Conservation (phyloP, 2,888 invertebrate species). For the Glaucopsyche alexis region DNA sequence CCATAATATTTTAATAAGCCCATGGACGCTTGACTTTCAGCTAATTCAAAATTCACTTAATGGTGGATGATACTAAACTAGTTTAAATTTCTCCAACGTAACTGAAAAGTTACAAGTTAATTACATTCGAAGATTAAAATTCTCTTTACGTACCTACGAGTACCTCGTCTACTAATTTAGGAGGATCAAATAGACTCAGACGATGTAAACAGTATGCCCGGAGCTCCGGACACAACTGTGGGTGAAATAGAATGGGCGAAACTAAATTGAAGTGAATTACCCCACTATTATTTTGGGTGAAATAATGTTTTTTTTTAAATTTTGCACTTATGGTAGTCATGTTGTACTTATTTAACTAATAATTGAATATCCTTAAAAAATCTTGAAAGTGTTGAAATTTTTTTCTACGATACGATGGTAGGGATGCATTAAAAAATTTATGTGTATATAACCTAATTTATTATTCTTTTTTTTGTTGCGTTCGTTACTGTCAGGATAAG, state of each 20-base stretch:
- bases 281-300: too few species aligned
- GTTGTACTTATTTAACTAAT: too few species aligned
- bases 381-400: too few species aligned
- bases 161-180: background rate
- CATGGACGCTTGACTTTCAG: too few species aligned
- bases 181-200: background rate
- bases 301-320: too few species aligned
- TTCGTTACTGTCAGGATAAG: slow-evolving; percentile 4
- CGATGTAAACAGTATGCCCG: background rate
- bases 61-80: too few species aligned
- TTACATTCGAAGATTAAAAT: background rate
- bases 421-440: background rate
- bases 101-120: background rate
- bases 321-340: too few species aligned
- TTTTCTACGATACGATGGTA: too few species aligned
- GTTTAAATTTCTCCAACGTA: too few species aligned
- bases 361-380: too few species aligned
- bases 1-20: too few species aligned
- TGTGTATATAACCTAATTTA: background rate
- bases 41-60: too few species aligned
- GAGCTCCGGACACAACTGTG: background rate
- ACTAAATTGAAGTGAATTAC: background rate
- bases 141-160: background rate
- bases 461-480: background rate
- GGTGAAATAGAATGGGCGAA: background rate